Evolutionary conservation across 2,113 vertebrate genomes (phyloP).

Genomic region (Notothenia rossii): DNA sequence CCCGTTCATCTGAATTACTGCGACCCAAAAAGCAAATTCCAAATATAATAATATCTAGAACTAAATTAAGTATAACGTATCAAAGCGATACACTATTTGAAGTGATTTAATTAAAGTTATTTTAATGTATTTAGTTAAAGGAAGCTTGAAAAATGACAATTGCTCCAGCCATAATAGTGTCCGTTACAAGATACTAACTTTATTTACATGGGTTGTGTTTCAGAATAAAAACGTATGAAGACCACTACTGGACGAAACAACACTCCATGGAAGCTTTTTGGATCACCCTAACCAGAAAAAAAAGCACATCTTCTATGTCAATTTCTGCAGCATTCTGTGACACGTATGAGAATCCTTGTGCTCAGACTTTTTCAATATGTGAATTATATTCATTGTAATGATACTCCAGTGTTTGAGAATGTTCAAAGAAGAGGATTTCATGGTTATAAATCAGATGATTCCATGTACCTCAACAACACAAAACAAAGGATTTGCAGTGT

Average conservation of each 20-base stretch:
- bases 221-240: neutral
- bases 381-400: no score
- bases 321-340: neutral
- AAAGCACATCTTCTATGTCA: neutral
- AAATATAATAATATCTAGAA: neutral
- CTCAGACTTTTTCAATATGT: neutral
- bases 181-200: neutral
- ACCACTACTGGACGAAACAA: neutral
- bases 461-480: neutral
- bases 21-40: neutral
- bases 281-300: no score
- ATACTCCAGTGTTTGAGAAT: no score
- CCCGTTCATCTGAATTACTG: conserved; percentile 80
- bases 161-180: neutral
- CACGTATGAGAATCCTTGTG: neutral
- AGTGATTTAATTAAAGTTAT: neutral
- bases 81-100: neutral
- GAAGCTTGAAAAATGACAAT: neutral
- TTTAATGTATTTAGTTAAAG: neutral
- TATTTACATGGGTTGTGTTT: neutral
- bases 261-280: neutral
- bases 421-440: no score
- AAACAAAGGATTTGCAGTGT: neutral
- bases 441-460: no score
- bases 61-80: neutral